These are phyloP conservation scores for Graphium colonna DNA, from an alignment of 2,888 invertebrate genomes.

Conservation along the genomic window DNA sequence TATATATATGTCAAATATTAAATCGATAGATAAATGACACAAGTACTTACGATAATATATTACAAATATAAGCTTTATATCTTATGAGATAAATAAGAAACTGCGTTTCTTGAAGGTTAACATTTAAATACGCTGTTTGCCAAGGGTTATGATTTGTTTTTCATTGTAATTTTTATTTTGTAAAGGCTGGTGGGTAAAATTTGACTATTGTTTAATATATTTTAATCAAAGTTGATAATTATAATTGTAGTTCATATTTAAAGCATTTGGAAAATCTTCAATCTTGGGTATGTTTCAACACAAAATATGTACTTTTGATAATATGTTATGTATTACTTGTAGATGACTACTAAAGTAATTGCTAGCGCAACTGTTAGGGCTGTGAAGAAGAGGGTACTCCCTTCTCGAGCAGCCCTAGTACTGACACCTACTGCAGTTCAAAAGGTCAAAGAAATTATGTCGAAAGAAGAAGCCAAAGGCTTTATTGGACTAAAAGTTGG, in stretches of 20 bases:
- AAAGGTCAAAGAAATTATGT: slow-evolving; percentile 90
- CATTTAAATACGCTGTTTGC: not conserved
- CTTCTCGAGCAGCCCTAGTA: slow-evolving; percentile 91
- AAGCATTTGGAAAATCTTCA: too few relatives aligned
- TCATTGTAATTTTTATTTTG: not conserved
- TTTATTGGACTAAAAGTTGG: slow-evolving; percentile 94
- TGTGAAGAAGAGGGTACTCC: slow-evolving; percentile 88
- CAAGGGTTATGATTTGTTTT: not conserved
- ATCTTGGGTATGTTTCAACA: not conserved
- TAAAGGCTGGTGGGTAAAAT: not conserved
- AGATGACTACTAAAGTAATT: slow-evolving; percentile 89
- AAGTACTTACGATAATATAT: too few relatives aligned
- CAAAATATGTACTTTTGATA: not conserved
- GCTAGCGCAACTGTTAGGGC: slow-evolving; percentile 94
- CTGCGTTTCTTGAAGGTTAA: too few relatives aligned
- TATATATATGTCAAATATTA: too few relatives aligned
- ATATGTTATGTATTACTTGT: slow-evolving; percentile 20
- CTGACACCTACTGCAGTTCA: slow-evolving; percentile 92
- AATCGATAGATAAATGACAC: too few relatives aligned
- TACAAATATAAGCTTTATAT: too few relatives aligned
- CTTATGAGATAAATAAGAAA: too few relatives aligned
- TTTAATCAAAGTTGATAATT: too few relatives aligned
- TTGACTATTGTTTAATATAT: not conserved
- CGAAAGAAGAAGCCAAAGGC: slow-evolving; percentile 84
- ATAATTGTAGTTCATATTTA: too few relatives aligned